Evolutionary conservation across 2,797 vertebrate genomes (phyloP).

Genomic region (Merluccius polli): DNA sequence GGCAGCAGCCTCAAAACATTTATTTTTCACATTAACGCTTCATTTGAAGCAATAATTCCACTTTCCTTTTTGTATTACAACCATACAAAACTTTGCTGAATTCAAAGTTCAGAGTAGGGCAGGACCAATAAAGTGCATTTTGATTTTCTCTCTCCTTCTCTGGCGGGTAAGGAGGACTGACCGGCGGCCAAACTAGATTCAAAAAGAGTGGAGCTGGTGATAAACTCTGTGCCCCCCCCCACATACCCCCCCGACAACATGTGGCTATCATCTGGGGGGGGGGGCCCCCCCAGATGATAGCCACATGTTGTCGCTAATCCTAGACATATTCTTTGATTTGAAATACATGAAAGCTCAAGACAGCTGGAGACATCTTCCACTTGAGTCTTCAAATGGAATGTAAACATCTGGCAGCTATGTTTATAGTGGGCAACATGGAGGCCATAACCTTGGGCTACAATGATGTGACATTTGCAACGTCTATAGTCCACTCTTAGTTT

Average conservation of each 20-base stretch:
- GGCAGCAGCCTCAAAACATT: slow-evolving; percentile 36
- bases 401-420: slow-evolving; percentile 37
- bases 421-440: slow-evolving; percentile 45
- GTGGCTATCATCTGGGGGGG: too few relatives aligned
- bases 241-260: too few relatives aligned
- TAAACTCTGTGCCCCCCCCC: not conserved
- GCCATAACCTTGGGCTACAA: slow-evolving; percentile 34
- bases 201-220: not conserved
- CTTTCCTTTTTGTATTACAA: slow-evolving; percentile 33
- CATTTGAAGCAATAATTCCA: slow-evolving; percentile 47
- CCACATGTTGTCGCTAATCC: slow-evolving; percentile 1
- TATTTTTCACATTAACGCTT: slow-evolving; percentile 35
- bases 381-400: slow-evolving; percentile 36
- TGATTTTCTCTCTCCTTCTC: slow-evolving; percentile 3
- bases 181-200: slow-evolving; percentile 13
- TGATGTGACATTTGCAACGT: slow-evolving; percentile 26
- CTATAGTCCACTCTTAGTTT: slow-evolving; percentile 3
- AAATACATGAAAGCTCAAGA: not conserved
- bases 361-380: slow-evolving; percentile 32
- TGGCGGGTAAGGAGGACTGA: slow-evolving; percentile 9
- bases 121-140: slow-evolving; percentile 62
- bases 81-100: slow-evolving; percentile 42
- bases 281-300: not conserved
- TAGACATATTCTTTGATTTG: not conserved
- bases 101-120: slow-evolving; percentile 39